Evolutionary conservation across 2,888 invertebrate genomes (phyloP).

Genomic region (Chloroclystis v-ata): DNA sequence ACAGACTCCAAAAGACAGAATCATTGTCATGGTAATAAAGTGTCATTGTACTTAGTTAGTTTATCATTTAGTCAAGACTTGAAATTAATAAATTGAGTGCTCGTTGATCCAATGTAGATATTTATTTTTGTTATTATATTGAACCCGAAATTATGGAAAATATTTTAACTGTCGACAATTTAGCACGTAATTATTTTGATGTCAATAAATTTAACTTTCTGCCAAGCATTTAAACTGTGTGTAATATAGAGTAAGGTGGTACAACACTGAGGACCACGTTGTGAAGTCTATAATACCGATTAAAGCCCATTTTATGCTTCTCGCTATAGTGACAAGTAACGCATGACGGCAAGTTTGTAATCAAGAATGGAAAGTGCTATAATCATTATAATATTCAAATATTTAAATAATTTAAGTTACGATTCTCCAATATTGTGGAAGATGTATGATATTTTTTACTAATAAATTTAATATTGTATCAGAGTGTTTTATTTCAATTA

Average conservation of each 20-base stretch:
- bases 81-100: constrained; percentile 66
- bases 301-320: constrained; percentile 55
- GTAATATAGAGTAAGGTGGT: constrained; percentile 51
- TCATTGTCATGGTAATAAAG: constrained; percentile 31
- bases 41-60: constrained; percentile 74
- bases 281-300: constrained; percentile 32
- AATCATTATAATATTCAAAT: constrained; percentile 74
- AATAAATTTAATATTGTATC: constrained; percentile 78
- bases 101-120: constrained; percentile 76
- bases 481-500: constrained; percentile 49
- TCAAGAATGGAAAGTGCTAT: constrained; percentile 69
- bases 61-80: constrained; percentile 66
- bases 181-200: background rate
- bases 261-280: constrained; percentile 39
- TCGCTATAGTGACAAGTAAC: constrained; percentile 65
- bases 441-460: constrained; percentile 79
- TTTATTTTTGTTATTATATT: constrained; percentile 77
- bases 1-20: background rate
- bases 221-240: constrained; percentile 65
- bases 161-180: constrained; percentile 39
- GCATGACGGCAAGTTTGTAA: constrained; percentile 64
- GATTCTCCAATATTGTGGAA: constrained; percentile 78
- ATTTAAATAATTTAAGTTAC: constrained; percentile 75
- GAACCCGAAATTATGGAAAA: constrained; percentile 67
- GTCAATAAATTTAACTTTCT: constrained; percentile 42